Evolutionary conservation across 2,888 invertebrate genomes (phyloP), one percentile per base, ranked within the genome.

Genomic region (Coenonympha glycerion): DNA sequence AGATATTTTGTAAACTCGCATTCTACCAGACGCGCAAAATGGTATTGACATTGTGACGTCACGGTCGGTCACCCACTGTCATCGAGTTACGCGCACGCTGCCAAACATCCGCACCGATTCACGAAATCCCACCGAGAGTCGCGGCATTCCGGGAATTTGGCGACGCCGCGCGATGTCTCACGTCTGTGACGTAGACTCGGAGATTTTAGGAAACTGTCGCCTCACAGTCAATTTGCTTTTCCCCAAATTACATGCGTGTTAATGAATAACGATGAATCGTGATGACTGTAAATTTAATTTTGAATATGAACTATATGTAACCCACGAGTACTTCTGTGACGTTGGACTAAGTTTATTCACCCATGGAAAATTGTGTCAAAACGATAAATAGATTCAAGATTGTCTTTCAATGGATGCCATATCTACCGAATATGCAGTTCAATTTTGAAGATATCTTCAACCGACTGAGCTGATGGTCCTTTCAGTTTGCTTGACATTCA

Each of bases 131-230:
- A 40, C 9, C 9, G 40, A 19, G 47, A 41, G 21, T 9, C 22
- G 16, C 34, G 37, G 42, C 40, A 48, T 57, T 57, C 50, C 8
- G 34, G 45, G 50, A 46, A 50, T 57, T 55, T 48, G 55, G 55
- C 52, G 16, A 28, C 30, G 19, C 6, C 33, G 28, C 19, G 26
- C 30, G 28, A 21, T 30, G 44, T 37, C 21, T n/a, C 24, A 28
- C 33, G 41, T 21, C 8, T 21, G 21, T 36, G 39, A 40, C 30
- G 36, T 21, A 6, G 47, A 6, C 33, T 40, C 33, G 36, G 37
- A 49, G 18, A 26, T 33, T 40, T 40, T 16, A 21, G 13, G 30
- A 37, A 24, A 39, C 16, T 36, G 21, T 18, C 4, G 39, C 37
- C 22, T 22, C 22, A 22, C 4, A 22, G 6, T 19, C 8, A 8